Conservation (phyloP, 1,140 invertebrate genomes). For the Drosophila melanogaster region Release_6_plus_ISO1_MT NT_037436.4:19946501-19947000, state of each 20-base stretch:
- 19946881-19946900: conserved; percentile 4
- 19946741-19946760: conserved; percentile 48
- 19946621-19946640: no score
- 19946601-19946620: no score
- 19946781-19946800: conserved; percentile 49
- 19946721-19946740: conserved; percentile 25
- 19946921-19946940: conserved; percentile 54
- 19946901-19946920: conserved; percentile 27
- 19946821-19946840: conserved; percentile 32
- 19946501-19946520: neutral
- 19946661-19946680: neutral
- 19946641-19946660: neutral
- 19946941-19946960: conserved; percentile 72
- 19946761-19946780: conserved; percentile 31
- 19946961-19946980: conserved; percentile 31
- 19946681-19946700: neutral
- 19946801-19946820: conserved; percentile 32
- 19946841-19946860: conserved; percentile 19
- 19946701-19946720: conserved; percentile 21
- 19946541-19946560: no score
- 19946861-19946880: conserved; percentile 28
- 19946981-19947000: conserved; percentile 13
- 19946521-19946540: no score
- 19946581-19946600: no score
- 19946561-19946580: no score